Conservation (phyloP, 2,113 vertebrate genomes). For the Coptodon bakossiorum region DNA sequence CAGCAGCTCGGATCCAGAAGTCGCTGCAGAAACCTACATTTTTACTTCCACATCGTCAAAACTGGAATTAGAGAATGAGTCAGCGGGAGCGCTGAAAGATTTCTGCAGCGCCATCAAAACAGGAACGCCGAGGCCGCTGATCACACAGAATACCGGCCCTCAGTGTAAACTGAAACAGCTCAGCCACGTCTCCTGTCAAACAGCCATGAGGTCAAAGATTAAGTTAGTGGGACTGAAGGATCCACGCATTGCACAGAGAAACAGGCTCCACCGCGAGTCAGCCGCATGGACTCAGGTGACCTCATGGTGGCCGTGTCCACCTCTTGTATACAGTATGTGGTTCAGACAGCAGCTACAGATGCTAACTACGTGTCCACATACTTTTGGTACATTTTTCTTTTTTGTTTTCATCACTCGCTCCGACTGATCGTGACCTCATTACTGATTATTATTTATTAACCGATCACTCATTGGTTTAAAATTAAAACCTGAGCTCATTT, state of each 20-base stretch:
- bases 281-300: not conserved
- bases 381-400: not conserved
- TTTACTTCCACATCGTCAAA: not conserved
- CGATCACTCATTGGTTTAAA: not conserved
- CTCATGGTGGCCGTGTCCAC: not conserved
- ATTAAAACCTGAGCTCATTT: not conserved
- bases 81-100: not conserved
- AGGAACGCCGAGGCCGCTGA: not conserved
- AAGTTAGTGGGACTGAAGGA: not conserved
- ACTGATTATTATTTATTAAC: not conserved
- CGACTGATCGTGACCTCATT: too few relatives aligned
- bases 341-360: not conserved
- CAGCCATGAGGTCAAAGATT: not conserved
- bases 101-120: not conserved
- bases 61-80: not conserved
- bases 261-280: not conserved
- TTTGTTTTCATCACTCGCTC: not conserved
- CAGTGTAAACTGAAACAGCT: not conserved
- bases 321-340: not conserved
- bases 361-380: not conserved
- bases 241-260: not conserved
- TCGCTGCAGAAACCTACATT: not conserved
- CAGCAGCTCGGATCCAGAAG: not conserved
- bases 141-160: not conserved
- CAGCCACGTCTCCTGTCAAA: not conserved